A percentile compares a stretch with the other conserved stretches of the same genome.
phyloP scores from a whole-genome alignment of 2,888 invertebrate genomes.

The Cephus nigrinus region DNA sequence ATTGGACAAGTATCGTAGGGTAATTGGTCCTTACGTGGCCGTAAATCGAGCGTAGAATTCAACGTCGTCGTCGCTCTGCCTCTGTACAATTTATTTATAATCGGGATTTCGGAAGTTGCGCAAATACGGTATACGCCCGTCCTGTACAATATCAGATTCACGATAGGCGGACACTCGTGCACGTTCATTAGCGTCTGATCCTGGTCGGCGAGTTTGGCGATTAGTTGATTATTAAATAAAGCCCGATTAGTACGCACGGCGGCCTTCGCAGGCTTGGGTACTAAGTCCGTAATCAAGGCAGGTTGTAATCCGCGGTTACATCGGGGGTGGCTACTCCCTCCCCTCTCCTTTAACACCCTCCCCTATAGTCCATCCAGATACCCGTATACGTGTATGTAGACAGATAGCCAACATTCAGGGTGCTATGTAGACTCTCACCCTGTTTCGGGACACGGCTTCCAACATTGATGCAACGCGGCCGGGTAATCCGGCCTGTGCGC shows the following conservation, averaged over 20 bases:
- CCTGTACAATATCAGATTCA: not conserved
- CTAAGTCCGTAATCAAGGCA: conserved; percentile 36
- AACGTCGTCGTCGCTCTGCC: not conserved
- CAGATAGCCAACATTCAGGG: not conserved
- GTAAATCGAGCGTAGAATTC: too few species aligned
- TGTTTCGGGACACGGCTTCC: conserved; percentile 1
- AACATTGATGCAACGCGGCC: conserved; percentile 17
- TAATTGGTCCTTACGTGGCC: not conserved
- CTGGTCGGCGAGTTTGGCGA: conserved; percentile 15
- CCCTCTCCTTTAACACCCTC: not conserved
- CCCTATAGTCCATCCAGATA: not conserved
- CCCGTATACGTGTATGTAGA: conserved; percentile 8
- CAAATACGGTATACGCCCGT: not conserved
- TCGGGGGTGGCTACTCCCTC: conserved; percentile 10
- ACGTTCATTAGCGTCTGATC: not conserved
- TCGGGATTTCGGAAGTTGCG: not conserved
- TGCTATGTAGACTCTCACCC: not conserved
- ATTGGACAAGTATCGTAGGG: not conserved
- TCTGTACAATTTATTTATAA: not conserved
- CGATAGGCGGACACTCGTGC: not conserved
- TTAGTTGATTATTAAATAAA: conserved; percentile 46
- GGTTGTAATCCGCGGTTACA: conserved; percentile 30
- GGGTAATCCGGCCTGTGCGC: conserved; percentile 8
- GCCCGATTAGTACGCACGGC: conserved; percentile 32
- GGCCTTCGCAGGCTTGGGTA: not conserved